Conservation (phyloP, 2,797 vertebrate genomes). For the Sarcophilus harrisii region DNA sequence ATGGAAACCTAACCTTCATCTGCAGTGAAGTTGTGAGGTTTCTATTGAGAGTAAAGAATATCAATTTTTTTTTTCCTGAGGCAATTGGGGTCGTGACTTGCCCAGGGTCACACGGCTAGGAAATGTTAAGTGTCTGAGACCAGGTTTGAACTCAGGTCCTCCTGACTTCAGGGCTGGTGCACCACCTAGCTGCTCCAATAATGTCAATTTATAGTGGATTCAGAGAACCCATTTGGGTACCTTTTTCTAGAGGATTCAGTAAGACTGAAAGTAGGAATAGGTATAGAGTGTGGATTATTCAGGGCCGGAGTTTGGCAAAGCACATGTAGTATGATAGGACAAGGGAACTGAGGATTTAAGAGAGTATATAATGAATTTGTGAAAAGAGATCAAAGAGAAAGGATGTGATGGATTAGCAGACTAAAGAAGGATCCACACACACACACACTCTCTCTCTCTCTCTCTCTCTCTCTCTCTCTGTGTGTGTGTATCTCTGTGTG, state of each 20-base stretch:
- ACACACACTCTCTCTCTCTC: no score
- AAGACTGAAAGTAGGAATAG: not conserved
- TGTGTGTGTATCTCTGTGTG: no score
- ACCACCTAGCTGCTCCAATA: not conserved
- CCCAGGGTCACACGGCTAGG: no score
- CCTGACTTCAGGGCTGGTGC: no score
- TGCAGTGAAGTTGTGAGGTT: not conserved
- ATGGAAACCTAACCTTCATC: not conserved
- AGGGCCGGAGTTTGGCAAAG: not conserved
- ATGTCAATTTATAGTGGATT: no score
- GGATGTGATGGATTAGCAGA: not conserved
- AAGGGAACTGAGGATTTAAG: not conserved
- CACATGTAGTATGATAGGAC: not conserved
- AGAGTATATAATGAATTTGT: not conserved
- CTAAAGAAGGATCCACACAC: not conserved
- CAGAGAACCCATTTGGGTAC: not conserved
- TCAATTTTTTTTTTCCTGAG: no score
- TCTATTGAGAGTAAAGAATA: not conserved
- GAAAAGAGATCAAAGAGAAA: not conserved
- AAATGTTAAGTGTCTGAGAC: no score
- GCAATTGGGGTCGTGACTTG: no score
- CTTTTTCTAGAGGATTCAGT: not conserved
- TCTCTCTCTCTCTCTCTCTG: no score
- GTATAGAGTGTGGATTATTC: not conserved
- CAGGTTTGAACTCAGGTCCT: no score